Percentiles rank a stretch among this genome's conserved stretches.
Evolutionary conservation across 2,797 vertebrate species (phyloP).

Genomic region (Anisognathus igniventris): DNA sequence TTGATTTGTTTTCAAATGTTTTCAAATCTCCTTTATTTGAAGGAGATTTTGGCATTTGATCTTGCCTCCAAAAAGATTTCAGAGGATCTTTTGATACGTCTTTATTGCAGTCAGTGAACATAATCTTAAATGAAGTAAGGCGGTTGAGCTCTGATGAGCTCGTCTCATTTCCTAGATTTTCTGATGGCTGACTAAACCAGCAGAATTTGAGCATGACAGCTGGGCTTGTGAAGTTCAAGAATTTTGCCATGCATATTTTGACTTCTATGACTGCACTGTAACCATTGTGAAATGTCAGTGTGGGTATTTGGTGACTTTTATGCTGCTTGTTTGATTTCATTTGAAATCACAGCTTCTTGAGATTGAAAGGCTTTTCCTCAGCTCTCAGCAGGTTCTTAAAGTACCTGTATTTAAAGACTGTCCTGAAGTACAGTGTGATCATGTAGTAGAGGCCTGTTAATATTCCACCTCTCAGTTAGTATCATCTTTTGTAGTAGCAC

Average conservation of each 20-base stretch:
- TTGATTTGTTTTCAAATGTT: background rate
- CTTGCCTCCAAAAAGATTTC: background rate
- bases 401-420: background rate
- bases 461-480: background rate
- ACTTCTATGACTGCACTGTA: background rate
- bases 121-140: background rate
- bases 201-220: background rate
- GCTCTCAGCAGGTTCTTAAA: background rate
- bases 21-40: background rate
- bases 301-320: background rate
- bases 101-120: background rate
- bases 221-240: background rate
- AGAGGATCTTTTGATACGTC: background rate
- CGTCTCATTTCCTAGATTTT: background rate
- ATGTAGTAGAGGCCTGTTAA: background rate
- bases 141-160: background rate
- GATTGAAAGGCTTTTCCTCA: background rate
- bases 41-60: background rate
- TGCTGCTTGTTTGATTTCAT: background rate
- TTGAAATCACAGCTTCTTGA: background rate
- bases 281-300: background rate
- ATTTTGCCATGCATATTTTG: background rate
- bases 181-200: background rate
- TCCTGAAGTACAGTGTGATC: background rate
- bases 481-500: background rate